These are phyloP conservation scores for Agraylea sexmaculata DNA, from an alignment of 1,140 invertebrate genomes.

Conservation along the genomic window DNA sequence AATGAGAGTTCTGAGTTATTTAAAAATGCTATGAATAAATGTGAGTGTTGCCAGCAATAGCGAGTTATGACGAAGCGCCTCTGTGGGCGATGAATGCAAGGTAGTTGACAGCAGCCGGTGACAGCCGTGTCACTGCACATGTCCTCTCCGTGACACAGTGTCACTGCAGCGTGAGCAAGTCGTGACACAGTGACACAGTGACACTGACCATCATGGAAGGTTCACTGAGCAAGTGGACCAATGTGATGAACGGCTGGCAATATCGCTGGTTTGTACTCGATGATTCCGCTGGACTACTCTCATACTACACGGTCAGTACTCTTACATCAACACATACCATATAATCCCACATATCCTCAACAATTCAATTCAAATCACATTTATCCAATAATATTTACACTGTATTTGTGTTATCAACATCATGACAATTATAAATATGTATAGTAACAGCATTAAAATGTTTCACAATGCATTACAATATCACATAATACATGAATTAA, in stretches of 20 bases:
- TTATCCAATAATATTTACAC: neutral
- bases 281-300: constrained; percentile 85
- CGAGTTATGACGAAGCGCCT: neutral
- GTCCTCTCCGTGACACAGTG: constrained; percentile 10
- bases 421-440: no score
- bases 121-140: neutral
- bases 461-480: no score
- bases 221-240: constrained; percentile 99
- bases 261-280: constrained; percentile 98
- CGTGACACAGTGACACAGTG: constrained; percentile 13
- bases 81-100: constrained; percentile 1
- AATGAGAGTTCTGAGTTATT: no score
- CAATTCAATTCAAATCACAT: no score
- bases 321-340: no score
- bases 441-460: no score
- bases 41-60: neutral
- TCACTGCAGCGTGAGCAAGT: constrained; percentile 10
- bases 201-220: constrained; percentile 78
- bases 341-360: no score
- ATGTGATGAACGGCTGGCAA: constrained; percentile 99
- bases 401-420: neutral
- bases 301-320: constrained; percentile 90
- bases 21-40: no score
- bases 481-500: no score
- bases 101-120: neutral